Base-by-base conservation (phyloP, 2,797 vertebrate genomes). In the Megaceryle alcyon region DNA sequence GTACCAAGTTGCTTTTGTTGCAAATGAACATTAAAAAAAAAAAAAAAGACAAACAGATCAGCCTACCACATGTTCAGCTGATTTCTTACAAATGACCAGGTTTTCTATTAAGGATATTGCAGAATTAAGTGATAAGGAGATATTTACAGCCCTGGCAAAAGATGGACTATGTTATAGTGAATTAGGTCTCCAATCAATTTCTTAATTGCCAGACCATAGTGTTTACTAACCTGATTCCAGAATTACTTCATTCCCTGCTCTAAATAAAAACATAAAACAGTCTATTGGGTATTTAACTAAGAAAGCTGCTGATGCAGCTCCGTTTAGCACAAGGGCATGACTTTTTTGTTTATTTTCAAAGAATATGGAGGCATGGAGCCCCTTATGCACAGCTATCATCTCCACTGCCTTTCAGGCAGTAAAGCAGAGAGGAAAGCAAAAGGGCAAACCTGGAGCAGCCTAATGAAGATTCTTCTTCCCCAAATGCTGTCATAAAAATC, bases 71-170 rank as follows among this genome's bases (percentile, higher is more conserved):
- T 28, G 59, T 46, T 29, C 28, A 29, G 78, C 59, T 94, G 85
- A 86, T 87, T 94, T 82, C 84, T 78, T 46, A 92, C 80, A 90
- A 92, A 41, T 35, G 35, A 82, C 73, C 85, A 90, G 66, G 95
- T 79, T 87, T 59, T 82, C 88, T 81, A 68, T 82, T 94, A 93
- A 72, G 19, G 49, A 72, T 72, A 39, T 6, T 18, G 6, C 1
- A 88, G 87, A 93, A 95, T 91, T 77, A 92, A 94, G 93, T 86
- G 81, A 60, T 92, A 84, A 68, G 56, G 77, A 94, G 71, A 93
- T 94, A 89, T 94, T 94, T 91, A 90, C 82, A 94, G 25, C 70
- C 72, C 61, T 39, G 46, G 94, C 64, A 70, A 83, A 91, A 91
- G 88, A 72, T 61, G 29, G 76, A 84, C 68, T 70, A 33, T 13